A percentile compares a stretch with the other conserved stretches of the same genome.
These are phyloP conservation scores for Eustalomyia histrio DNA, from an alignment of 2,888 invertebrate genomes.

Conservation along the genomic window DNA sequence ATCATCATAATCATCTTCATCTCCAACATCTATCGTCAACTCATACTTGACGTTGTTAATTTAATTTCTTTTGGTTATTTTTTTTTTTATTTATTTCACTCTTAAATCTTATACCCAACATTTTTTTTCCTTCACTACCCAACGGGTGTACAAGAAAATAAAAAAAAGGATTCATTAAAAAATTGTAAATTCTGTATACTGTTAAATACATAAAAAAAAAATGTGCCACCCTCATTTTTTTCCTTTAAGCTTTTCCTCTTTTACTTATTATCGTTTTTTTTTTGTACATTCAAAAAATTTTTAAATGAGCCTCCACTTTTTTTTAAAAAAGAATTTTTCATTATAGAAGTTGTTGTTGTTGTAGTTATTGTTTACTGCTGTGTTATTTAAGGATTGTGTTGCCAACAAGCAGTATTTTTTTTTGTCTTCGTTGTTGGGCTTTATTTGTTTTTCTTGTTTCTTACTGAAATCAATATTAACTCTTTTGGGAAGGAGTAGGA, in stretches of 20 bases:
- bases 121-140: constrained; percentile 36
- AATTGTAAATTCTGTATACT: constrained; percentile 50
- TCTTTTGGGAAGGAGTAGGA: constrained; percentile 58
- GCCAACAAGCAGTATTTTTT: constrained; percentile 34
- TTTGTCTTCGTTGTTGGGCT: background rate
- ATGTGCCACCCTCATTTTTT: constrained; percentile 64
- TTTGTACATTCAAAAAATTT: constrained; percentile 40
- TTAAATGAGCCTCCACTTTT: constrained; percentile 63
- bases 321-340: constrained; percentile 44
- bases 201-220: constrained; percentile 31
- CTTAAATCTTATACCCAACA: constrained; percentile 42
- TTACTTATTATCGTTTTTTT: constrained; percentile 46
- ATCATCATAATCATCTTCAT: constrained; percentile 19
- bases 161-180: constrained; percentile 65
- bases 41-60: constrained; percentile 58
- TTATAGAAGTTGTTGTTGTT: constrained; percentile 46
- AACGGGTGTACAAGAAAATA: constrained; percentile 49
- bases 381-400: constrained; percentile 52
- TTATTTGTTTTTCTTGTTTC: constrained; percentile 4
- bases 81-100: constrained; percentile 32
- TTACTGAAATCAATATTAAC: constrained; percentile 60
- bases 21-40: constrained; percentile 7
- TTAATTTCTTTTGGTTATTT: constrained; percentile 61
- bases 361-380: constrained; percentile 21
- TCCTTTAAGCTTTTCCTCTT: constrained; percentile 53